Conservation (phyloP, 2,113 vertebrate genomes). For the Struthio camelus region DNA sequence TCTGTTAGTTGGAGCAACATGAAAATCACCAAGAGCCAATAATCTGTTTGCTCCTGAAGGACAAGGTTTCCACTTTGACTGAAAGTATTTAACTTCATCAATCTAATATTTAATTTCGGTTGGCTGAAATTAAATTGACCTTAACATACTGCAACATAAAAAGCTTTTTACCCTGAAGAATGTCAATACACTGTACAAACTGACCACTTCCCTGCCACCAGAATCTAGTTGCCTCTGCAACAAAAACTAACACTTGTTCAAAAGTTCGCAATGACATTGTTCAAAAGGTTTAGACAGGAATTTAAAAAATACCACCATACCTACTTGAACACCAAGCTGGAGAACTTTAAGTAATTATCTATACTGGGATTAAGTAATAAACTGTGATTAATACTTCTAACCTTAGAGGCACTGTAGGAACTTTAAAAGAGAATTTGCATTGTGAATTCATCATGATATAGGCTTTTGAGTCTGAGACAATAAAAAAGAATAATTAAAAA, state of each 20-base stretch:
- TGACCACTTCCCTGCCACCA: neutral
- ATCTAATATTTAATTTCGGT: neutral
- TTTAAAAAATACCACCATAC: neutral
- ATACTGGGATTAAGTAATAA: neutral
- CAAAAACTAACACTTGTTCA: neutral
- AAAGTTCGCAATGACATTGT: neutral
- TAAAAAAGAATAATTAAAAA: neutral
- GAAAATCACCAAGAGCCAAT: constrained; percentile 85
- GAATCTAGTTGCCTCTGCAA: neutral
- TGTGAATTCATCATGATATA: neutral
- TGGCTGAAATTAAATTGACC: rapidly evolving
- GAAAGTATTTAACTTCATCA: neutral
- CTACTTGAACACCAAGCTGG: neutral
- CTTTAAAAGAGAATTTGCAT: neutral
- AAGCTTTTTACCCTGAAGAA: neutral
- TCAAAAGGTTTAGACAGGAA: neutral
- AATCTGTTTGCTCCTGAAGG: constrained; percentile 81
- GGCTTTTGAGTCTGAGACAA: neutral
- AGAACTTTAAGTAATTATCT: neutral
- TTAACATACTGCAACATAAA: neutral
- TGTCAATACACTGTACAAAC: neutral
- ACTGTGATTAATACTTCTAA: neutral
- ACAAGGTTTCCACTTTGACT: neutral
- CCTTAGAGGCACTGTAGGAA: neutral
- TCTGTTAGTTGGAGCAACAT: constrained; percentile 81